phyloP scores from a whole-genome alignment of 1,140 invertebrate species.

The Neotoxoptera formosana region DNA sequence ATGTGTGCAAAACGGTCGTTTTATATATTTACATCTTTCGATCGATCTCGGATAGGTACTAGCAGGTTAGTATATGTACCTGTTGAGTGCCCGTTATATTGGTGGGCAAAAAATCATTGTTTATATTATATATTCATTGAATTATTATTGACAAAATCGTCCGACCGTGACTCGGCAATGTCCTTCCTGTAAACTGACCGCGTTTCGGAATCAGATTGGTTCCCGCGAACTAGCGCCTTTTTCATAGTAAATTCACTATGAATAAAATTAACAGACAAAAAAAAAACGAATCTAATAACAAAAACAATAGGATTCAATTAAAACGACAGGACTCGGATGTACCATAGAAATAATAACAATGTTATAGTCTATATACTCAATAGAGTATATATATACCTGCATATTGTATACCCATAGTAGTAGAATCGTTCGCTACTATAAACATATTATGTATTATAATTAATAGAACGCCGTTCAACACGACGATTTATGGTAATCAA shows the following conservation, averaged over 20 bases:
- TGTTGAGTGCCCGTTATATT: constrained; percentile 28
- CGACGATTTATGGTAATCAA: background rate
- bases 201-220: constrained; percentile 28
- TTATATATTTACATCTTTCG: background rate
- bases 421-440: background rate
- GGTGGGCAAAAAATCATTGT: background rate
- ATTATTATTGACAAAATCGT: constrained; percentile 33
- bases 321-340: background rate
- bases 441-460: background rate
- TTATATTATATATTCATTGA: constrained; percentile 27
- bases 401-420: background rate
- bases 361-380: no score
- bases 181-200: constrained; percentile 35
- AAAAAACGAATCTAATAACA: background rate
- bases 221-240: constrained; percentile 17
- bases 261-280: background rate
- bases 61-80: background rate
- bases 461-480: background rate
- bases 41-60: background rate
- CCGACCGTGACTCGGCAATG: constrained; percentile 14
- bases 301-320: background rate
- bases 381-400: no score
- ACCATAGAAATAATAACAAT: background rate
- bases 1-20: background rate
- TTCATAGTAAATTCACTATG: background rate